phyloP scores from a whole-genome alignment of 2,113 vertebrate genomes.

The Calyptomena viridis region DNA sequence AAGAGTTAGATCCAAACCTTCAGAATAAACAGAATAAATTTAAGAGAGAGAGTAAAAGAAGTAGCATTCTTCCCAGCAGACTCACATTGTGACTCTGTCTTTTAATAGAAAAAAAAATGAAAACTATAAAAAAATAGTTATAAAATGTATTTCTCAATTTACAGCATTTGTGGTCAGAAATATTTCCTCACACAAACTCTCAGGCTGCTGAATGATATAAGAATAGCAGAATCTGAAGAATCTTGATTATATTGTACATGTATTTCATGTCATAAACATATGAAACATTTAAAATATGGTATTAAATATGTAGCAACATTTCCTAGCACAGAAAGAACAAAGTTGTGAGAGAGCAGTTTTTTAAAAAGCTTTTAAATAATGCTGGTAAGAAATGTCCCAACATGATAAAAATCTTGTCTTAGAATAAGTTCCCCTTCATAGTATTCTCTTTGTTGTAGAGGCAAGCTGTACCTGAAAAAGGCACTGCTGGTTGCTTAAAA shows the following conservation, averaged over 20 bases:
- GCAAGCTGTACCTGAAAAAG: not conserved
- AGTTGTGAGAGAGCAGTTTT: constrained; percentile 39
- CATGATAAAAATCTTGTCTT: constrained; percentile 49
- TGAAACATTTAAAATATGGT: constrained; percentile 68
- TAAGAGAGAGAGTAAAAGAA: not conserved
- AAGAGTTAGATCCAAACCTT: not conserved
- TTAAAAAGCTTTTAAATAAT: constrained; percentile 69
- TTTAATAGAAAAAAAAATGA: not conserved
- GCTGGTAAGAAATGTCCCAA: constrained; percentile 62
- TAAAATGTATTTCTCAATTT: not conserved
- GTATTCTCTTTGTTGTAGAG: constrained; percentile 63
- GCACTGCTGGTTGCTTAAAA: not conserved
- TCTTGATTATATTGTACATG: constrained; percentile 53
- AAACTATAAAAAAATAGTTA: not conserved
- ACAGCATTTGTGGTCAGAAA: not conserved
- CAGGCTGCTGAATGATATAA: not conserved
- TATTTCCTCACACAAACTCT: not conserved
- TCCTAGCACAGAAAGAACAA: constrained; percentile 59
- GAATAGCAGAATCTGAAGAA: not conserved
- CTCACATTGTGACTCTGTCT: not conserved
- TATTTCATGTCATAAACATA: constrained; percentile 72
- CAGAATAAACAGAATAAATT: not conserved
- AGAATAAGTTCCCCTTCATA: constrained; percentile 6
- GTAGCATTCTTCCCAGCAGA: not conserved
- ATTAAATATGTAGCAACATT: constrained; percentile 68